Percentiles rank a stretch among this genome's conserved stretches.
Evolutionary conservation across 2,888 invertebrate species (phyloP).

Genomic region (Cryptophagus acutangulus): DNA sequence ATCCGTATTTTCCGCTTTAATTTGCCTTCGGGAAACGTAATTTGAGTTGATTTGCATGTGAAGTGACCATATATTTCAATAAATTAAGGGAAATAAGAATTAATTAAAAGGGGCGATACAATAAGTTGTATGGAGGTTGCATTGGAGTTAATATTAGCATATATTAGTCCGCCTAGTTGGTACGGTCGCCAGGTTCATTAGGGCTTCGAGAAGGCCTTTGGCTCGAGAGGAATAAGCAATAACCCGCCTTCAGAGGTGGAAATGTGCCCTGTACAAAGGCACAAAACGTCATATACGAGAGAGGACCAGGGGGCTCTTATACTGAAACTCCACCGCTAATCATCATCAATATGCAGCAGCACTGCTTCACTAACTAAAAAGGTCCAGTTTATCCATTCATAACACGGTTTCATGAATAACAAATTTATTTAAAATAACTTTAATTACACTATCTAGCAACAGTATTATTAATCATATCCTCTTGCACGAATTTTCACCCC

Average conservation of each 20-base stretch:
- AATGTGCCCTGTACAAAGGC: constrained; percentile 21
- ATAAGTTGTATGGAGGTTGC: constrained; percentile 19
- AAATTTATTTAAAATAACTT: constrained; percentile 6
- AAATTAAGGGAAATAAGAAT: too few species aligned
- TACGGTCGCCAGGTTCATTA: constrained; percentile 28
- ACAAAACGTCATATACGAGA: constrained; percentile 19
- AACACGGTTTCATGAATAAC: constrained; percentile 16
- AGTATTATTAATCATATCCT: too few species aligned
- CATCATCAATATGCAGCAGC: constrained; percentile 27
- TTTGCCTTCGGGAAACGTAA: too few species aligned
- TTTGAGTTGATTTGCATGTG: too few species aligned
- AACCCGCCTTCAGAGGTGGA: constrained; percentile 21
- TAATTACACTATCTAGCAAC: too few species aligned
- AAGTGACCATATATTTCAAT: too few species aligned
- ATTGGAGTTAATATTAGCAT: constrained; percentile 31
- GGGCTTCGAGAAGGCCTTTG: constrained; percentile 25
- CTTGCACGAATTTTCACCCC: too few species aligned
- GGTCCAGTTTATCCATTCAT: constrained; percentile 22
- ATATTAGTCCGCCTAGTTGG: constrained; percentile 30
- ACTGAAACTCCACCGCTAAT: constrained; percentile 19
- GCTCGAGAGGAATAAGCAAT: constrained; percentile 26
- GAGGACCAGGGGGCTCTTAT: constrained; percentile 5
- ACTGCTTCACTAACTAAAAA: constrained; percentile 17
- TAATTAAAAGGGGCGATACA: constrained; percentile 22
- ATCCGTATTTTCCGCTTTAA: too few species aligned